phyloP scores from a whole-genome alignment of 1,140 invertebrate genomes.

The Lucilia cuprina region DNA sequence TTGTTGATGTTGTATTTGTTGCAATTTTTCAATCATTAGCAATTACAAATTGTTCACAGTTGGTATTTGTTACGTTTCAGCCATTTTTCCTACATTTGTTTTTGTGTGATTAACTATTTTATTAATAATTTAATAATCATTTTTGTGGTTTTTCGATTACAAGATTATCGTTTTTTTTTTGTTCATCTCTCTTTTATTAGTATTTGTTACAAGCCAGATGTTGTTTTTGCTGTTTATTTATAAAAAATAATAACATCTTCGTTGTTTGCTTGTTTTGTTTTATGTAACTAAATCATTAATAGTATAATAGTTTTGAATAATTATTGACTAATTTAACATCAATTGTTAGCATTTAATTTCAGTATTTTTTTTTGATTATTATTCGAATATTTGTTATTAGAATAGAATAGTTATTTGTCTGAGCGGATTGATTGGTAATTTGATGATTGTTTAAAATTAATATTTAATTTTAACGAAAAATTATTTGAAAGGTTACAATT shows the following conservation, averaged over 20 bases:
- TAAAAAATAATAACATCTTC: not conserved
- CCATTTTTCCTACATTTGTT: not conserved
- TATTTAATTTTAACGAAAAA: no score
- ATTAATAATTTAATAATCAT: slow-evolving; percentile 4
- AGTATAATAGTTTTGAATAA: not conserved
- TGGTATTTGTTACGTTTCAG: not conserved
- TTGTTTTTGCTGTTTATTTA: not conserved
- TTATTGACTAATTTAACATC: slow-evolving; percentile 3
- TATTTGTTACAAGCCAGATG: not conserved
- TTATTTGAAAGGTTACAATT: no score
- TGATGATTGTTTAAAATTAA: no score
- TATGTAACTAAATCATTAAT: not conserved
- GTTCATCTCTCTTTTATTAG: not conserved
- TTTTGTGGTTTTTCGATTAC: not conserved
- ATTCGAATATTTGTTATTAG: no score
- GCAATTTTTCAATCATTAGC: not conserved
- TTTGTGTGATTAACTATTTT: slow-evolving; percentile 3
- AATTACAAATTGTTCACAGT: slow-evolving; percentile 2
- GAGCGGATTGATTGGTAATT: no score
- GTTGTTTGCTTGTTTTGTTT: not conserved
- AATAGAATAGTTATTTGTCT: no score
- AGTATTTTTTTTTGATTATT: not conserved
- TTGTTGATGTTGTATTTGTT: not conserved
- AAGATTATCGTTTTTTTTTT: not conserved
- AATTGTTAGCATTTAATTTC: slow-evolving; percentile 3